Evolutionary conservation across 2,797 vertebrate genomes (phyloP), one percentile per base, ranked within the genome.

Genomic region (Acomys russatus): DNA sequence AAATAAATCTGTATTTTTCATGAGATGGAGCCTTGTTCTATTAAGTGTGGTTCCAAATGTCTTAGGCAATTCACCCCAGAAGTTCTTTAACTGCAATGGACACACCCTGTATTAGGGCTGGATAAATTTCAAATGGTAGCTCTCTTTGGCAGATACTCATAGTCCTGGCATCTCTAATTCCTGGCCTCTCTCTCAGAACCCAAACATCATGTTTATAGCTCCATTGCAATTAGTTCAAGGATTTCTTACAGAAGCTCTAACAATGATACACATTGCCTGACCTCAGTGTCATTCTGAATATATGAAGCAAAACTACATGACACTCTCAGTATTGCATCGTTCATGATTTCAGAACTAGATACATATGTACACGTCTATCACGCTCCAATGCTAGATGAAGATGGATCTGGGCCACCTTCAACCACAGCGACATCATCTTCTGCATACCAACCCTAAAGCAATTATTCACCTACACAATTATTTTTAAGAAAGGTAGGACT

Each of bases 331-430:
- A 68, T 51, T 68, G 44, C 17, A 14, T 85, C 63, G 9, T 49
- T n/a, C 30, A 51, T 51, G 83, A 51, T 14, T 33, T 85, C 30
- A 51, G 28, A 68, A 85, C 6, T 22, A 20, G 38, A 66, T 33
- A 2, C 6, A 51, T 9, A 3, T 68, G 3, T 14, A 30, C 1
- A n/a, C 0, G 18, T 68, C 6, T 23, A 0, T 22, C 28, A 68
- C n/a, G 3, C 28, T 66, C 10, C 51, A 28, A 33, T 33, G 33
- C 6, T 23, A 23, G 30, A 68, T 23, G 1, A 85, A 22, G 11
- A 33, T 22, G 44, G 44, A 68, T 51, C 30, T 44, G 51, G 18
- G 10, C 51, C 17, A 6, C 5, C 30, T 85, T 68, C 3, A 51
- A 23, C 44, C 38, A 28, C 25, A 68, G 4, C 14, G 3, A 4